Base-by-base conservation (phyloP, 2,797 vertebrate genomes). In the Parauchenoglanis punctatus region DNA sequence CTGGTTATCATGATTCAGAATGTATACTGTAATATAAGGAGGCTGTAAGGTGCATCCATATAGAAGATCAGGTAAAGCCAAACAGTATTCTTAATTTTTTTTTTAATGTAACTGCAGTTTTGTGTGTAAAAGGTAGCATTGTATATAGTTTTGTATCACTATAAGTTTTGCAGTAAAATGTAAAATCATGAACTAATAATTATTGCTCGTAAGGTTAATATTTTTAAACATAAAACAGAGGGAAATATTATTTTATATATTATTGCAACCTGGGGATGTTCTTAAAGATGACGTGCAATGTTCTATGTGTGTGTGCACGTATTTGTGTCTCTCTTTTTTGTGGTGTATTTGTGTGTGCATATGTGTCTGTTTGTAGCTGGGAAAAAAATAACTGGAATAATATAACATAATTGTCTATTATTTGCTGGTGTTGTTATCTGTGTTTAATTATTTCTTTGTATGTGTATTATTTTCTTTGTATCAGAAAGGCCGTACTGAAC, bases 391-490 rank as follows among this genome's bases (percentile, higher is more conserved):
- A 3, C 49, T 49, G 10, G 18, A 54, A 87, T 75, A 49, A 17
- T 56, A n/a, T 83, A 49, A 65, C 28, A 20, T 40, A 83, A 76
- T 31, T 25, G 31, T 61, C 12, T 87, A 17, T 61, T 75, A 23
- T 76, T 44, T 63, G 18, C 11, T 65, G 75, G 23, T 65, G 35
- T n/a, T 63, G 28, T 54, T 49, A 25, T 15, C 56, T 35, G 49
- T n/a, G n/a, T 65, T 85, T 35, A 59, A 58, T 46, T 20, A 10
- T 44, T 72, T 23, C 25, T 68, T 76, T 58, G 23, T 72, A 3
- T 82, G 17, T 72, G 63, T 81, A 72, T 85, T 70, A 28, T 82
- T 67, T 77, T 4, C 52, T 89, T 82, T 88, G 52, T 83, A 20
- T 85, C 56, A 88, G 72, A 85, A 65, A 81, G 8, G 10, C 56